phyloP scores from a whole-genome alignment of 2,113 vertebrate genomes.

The Cisticola juncidis region DNA sequence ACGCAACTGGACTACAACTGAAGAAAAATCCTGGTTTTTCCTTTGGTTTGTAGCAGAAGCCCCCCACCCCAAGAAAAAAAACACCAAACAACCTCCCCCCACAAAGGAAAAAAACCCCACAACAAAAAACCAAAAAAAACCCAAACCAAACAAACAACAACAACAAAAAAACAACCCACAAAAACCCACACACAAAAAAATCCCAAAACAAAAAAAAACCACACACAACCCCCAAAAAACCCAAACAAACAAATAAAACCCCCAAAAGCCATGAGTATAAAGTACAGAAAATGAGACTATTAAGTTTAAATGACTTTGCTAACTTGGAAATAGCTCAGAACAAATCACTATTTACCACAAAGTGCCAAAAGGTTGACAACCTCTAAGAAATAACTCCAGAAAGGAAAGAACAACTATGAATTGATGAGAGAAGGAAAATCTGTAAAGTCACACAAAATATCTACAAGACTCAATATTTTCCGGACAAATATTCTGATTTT shows the following conservation, averaged over 20 bases:
- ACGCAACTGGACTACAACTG: background rate
- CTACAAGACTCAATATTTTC: background rate
- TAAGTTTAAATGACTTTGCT: background rate
- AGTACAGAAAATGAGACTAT: background rate
- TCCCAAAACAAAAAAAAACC: background rate
- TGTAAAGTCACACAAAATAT: no score
- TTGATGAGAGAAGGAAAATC: background rate
- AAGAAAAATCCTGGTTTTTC: background rate
- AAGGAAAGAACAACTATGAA: background rate
- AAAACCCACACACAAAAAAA: no score
- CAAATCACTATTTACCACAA: background rate
- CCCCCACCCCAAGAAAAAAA: background rate
- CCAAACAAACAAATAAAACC: background rate
- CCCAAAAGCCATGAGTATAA: background rate
- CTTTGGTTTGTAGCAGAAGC: background rate
- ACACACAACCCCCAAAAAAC: no score
- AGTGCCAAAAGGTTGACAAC: background rate
- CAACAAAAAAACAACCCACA: no score
- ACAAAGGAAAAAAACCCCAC: no score
- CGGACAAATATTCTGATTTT: background rate
- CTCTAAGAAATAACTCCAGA: background rate
- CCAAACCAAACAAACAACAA: no score
- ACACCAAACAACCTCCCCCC: no score
- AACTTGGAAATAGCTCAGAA: background rate
- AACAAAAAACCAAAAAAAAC: no score